These are phyloP conservation scores for Thaumetopoea pityocampa DNA, from an alignment of 1,140 invertebrate species.

Conservation along the genomic window DNA sequence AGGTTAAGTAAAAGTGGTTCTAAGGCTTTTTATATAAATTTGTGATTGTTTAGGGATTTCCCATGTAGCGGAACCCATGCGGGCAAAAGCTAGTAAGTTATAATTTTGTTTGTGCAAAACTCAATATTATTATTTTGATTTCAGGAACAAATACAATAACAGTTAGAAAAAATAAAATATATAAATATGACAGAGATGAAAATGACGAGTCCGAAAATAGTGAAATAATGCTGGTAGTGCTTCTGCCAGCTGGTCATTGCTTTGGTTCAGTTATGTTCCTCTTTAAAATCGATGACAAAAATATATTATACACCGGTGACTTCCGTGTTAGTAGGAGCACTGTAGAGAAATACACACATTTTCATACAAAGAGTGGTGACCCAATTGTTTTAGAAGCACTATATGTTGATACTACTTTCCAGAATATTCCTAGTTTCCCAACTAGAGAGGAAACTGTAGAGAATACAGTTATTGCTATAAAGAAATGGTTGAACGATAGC, in stretches of 20 bases:
- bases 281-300: conserved; percentile 71
- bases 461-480: conserved; percentile 66
- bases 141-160: too few relatives aligned
- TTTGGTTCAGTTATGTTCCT: conserved; percentile 86
- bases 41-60: too few relatives aligned
- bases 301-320: conserved; percentile 83
- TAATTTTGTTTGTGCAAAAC: too few relatives aligned
- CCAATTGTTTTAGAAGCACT: conserved; percentile 78
- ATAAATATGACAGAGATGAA: conserved; percentile 42
- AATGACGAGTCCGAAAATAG: too few relatives aligned
- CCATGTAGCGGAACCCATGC: too few relatives aligned
- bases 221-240: too few relatives aligned
- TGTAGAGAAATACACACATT: conserved; percentile 73
- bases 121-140: too few relatives aligned
- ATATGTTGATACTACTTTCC: conserved; percentile 85
- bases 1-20: too few relatives aligned
- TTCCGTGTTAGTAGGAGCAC: conserved; percentile 78
- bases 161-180: conserved; percentile 44
- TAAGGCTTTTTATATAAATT: too few relatives aligned
- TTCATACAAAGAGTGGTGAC: conserved; percentile 71
- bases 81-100: too few relatives aligned
- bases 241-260: conserved; percentile 82
- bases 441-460: conserved; percentile 75
- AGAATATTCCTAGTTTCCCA: conserved; percentile 75
- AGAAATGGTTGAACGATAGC: conserved; percentile 74